Evolutionary conservation across 2,888 invertebrate species (phyloP).

Genomic region (Caenorhabditis sp.): DNA sequence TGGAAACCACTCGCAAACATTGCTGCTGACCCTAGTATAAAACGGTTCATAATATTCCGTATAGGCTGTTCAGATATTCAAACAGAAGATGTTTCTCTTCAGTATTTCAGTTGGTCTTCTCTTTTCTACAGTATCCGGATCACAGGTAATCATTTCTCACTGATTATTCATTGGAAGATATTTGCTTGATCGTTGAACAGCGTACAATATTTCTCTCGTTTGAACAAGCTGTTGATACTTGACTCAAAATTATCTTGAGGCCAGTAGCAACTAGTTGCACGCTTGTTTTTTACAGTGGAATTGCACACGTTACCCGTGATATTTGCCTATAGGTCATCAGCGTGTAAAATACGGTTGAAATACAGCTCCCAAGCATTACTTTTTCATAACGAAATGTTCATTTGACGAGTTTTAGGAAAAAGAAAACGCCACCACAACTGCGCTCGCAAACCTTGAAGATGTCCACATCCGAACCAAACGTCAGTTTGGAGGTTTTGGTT

Average conservation of each 20-base stretch:
- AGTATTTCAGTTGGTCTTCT: not conserved
- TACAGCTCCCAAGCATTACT: too few species aligned
- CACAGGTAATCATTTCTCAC: constrained; percentile 10
- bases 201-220: constrained; percentile 51
- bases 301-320: not conserved
- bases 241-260: constrained; percentile 45
- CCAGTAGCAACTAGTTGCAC: constrained; percentile 51
- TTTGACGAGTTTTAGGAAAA: too few species aligned
- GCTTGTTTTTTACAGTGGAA: constrained; percentile 54
- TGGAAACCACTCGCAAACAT: constrained; percentile 56
- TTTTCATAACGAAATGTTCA: too few species aligned
- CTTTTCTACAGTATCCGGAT: constrained; percentile 3
- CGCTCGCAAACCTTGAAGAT: constrained; percentile 17
- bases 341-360: too few species aligned
- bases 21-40: constrained; percentile 58
- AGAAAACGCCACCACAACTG: constrained; percentile 16
- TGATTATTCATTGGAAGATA: constrained; percentile 5
- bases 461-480: constrained; percentile 68
- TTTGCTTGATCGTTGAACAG: constrained; percentile 62
- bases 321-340: not conserved
- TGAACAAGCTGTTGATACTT: constrained; percentile 46
- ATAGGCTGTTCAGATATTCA: not conserved
- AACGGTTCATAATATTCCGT: constrained; percentile 10
- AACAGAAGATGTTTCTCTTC: constrained; percentile 21
- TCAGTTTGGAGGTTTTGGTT: constrained; percentile 66